Conservation (phyloP, 1,140 invertebrate genomes). For the Heliothis virescens region DNA sequence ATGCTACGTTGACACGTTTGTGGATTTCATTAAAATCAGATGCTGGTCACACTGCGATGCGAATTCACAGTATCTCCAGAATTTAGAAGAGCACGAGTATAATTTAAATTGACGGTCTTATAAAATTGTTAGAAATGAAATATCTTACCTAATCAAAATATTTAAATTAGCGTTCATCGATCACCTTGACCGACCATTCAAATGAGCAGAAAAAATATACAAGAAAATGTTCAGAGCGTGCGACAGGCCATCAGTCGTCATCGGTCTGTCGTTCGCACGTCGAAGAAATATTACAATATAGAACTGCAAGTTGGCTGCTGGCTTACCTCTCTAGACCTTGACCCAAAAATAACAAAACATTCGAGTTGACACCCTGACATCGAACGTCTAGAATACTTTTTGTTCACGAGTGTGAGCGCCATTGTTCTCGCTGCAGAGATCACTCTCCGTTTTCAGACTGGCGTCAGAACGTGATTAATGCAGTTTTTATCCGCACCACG, state of each 20-base stretch:
- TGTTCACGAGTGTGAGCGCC: conserved; percentile 27
- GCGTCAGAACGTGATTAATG: neutral
- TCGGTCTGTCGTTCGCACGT: conserved; percentile 35
- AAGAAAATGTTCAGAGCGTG: conserved; percentile 14
- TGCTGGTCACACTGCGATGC: neutral
- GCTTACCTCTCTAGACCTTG: conserved; percentile 68
- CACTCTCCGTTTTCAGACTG: neutral
- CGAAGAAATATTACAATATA: conserved; percentile 22
- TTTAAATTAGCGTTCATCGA: conserved; percentile 8
- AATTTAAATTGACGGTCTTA: neutral
- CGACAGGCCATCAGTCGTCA: conserved; percentile 22
- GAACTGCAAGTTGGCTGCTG: conserved; percentile 45
- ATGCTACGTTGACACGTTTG: no score
- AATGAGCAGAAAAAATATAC: conserved; percentile 1
- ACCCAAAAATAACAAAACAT: conserved; percentile 81
- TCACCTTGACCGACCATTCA: conserved; percentile 26
- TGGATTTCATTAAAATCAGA: neutral
- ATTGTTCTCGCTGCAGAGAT: conserved; percentile 32
- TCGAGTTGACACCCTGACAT: conserved; percentile 75
- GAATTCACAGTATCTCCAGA: neutral
- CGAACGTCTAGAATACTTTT: conserved; percentile 38
- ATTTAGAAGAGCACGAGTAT: no score
- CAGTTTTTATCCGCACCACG: neutral
- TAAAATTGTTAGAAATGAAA: no score
- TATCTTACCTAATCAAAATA: conserved; percentile 10